Evolutionary conservation across 2,797 vertebrate genomes (phyloP).

Genomic region (Masticophis lateralis): DNA sequence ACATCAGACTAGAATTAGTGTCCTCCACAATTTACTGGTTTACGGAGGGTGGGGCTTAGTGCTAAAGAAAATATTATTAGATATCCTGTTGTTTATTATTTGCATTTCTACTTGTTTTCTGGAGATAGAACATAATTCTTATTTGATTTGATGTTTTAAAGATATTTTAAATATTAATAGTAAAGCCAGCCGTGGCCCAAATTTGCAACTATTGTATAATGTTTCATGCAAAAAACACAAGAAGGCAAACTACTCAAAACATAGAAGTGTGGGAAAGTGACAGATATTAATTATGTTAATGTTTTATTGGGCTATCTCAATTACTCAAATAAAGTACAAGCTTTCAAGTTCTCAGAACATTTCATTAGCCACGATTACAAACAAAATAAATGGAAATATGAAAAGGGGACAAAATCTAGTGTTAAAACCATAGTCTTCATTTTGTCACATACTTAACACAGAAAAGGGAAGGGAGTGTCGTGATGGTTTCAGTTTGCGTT

Average conservation of each 20-base stretch:
- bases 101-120: neutral
- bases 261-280: neutral
- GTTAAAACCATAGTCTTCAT: neutral
- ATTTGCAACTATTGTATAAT: neutral
- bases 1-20: neutral
- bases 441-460: neutral
- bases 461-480: neutral
- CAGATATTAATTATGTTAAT: neutral
- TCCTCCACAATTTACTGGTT: neutral
- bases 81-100: neutral
- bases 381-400: neutral
- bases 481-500: neutral
- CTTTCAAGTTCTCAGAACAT: neutral
- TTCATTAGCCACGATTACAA: neutral
- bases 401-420: neutral
- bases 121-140: neutral
- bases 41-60: neutral
- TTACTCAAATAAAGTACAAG: neutral
- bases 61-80: neutral
- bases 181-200: neutral
- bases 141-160: neutral
- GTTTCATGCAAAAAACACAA: neutral
- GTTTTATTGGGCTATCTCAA: neutral
- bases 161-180: neutral
- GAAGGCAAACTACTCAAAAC: neutral